phyloP scores from a whole-genome alignment of 1,140 invertebrate species.

The fruit fly (Drosophila melanogaster) region DNA sequence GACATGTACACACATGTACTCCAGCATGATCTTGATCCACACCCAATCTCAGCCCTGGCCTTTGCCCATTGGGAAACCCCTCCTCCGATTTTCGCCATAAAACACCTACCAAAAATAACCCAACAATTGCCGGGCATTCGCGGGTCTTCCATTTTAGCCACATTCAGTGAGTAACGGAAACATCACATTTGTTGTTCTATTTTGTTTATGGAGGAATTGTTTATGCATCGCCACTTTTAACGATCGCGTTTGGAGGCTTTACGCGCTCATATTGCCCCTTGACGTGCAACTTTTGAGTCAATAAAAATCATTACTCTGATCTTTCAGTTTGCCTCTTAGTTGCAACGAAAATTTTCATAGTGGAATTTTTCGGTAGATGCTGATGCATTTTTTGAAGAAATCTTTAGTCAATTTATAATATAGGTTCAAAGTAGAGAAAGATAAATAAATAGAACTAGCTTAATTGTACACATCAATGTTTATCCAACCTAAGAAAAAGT shows the following conservation, averaged over 20 bases:
- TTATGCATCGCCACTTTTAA: slow-evolving; percentile 52
- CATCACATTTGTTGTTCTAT: slow-evolving; percentile 27
- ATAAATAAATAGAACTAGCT: too few relatives aligned
- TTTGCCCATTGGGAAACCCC: slow-evolving; percentile 15
- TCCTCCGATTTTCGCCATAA: slow-evolving; percentile 43
- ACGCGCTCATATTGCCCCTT: slow-evolving; percentile 7
- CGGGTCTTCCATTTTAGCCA: slow-evolving; percentile 49
- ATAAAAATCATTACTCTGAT: slow-evolving; percentile 26
- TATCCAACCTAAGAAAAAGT: too few relatives aligned
- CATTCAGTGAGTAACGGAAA: slow-evolving; percentile 35
- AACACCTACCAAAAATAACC: slow-evolving; percentile 51
- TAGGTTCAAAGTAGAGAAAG: neutral
- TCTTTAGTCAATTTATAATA: neutral
- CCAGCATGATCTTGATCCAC: slow-evolving; percentile 63
- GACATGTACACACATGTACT: slow-evolving; percentile 1
- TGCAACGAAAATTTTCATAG: slow-evolving; percentile 4
- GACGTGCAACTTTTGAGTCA: slow-evolving; percentile 9
- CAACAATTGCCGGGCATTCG: slow-evolving; percentile 42
- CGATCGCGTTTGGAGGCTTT: slow-evolving; percentile 22
- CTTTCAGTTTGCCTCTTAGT: slow-evolving; percentile 2
- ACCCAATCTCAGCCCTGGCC: slow-evolving; percentile 62
- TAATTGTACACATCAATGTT: too few relatives aligned
- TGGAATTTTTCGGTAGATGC: neutral
- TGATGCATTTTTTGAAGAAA: neutral
- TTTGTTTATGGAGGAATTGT: slow-evolving; percentile 46